phyloP scores from a whole-genome alignment of 1,140 invertebrate species.

The Paracyclopina nana region DNA sequence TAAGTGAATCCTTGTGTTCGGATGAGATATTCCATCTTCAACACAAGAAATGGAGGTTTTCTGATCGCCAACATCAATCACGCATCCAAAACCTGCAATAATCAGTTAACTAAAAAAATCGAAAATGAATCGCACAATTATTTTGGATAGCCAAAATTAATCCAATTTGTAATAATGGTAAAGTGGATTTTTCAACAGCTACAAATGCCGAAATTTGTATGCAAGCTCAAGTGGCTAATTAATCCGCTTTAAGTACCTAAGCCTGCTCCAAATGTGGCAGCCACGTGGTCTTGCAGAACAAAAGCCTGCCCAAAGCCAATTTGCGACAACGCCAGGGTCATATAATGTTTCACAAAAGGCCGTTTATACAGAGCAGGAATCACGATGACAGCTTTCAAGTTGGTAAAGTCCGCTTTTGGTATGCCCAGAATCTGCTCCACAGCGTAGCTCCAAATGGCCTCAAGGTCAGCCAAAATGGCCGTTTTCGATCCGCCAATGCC shows the following conservation, averaged over 20 bases:
- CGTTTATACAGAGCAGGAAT: constrained; percentile 79
- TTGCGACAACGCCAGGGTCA: constrained; percentile 51
- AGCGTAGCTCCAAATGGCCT: constrained; percentile 13
- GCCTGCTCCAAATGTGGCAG: constrained; percentile 80
- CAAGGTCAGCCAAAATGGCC: not conserved
- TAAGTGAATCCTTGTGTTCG: constrained; percentile 51
- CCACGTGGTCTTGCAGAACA: constrained; percentile 53
- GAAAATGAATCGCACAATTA: not conserved
- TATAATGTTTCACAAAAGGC: constrained; percentile 62
- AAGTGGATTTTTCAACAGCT: too few relatives aligned
- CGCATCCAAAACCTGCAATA: constrained; percentile 46
- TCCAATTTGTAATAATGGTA: too few relatives aligned
- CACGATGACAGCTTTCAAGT: constrained; percentile 65
- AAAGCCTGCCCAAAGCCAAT: constrained; percentile 48
- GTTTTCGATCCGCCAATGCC: not conserved
- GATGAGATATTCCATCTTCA: constrained; percentile 82
- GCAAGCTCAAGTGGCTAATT: too few relatives aligned
- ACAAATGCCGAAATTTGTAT: too few relatives aligned
- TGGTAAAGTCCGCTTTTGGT: constrained; percentile 26
- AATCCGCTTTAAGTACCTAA: constrained; percentile 40
- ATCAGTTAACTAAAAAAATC: not conserved
- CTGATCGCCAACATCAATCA: constrained; percentile 84
- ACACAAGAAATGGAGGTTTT: constrained; percentile 89
- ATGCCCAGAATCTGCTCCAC: constrained; percentile 10
- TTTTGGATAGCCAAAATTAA: not conserved